phyloP scores from a whole-genome alignment of 1,140 invertebrate species.

The Cydia pomonella region DNA sequence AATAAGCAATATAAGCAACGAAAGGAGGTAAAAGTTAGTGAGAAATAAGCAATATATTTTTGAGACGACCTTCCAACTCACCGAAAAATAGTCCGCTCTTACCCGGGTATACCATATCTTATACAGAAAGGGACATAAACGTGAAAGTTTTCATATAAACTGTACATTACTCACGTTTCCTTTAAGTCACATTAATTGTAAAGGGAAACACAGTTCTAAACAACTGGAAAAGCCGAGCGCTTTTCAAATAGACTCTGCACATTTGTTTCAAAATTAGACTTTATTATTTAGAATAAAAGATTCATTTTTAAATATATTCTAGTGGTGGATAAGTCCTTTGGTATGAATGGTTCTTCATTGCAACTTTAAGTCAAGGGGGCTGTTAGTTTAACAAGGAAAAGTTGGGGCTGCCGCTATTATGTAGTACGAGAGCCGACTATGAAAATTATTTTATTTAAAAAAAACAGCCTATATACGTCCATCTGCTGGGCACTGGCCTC shows the following conservation, averaged over 20 bases:
- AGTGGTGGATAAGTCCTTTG: neutral
- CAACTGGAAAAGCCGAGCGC: neutral
- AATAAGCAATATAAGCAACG: too few species aligned
- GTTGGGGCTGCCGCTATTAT: neutral
- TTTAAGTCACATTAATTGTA: neutral
- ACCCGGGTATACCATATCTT: too few species aligned
- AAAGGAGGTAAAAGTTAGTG: too few species aligned
- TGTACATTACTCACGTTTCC: neutral
- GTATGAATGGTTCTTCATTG: neutral
- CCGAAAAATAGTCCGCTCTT: too few species aligned
- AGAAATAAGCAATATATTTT: too few species aligned
- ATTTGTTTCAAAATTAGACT: neutral
- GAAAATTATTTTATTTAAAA: neutral
- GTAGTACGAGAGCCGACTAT: neutral
- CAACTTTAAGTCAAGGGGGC: constrained; percentile 11
- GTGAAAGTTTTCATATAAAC: neutral
- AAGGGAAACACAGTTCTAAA: neutral
- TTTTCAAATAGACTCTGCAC: neutral
- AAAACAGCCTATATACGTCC: too few species aligned
- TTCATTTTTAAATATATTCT: neutral
- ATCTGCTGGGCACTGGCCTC: too few species aligned
- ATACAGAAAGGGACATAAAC: too few species aligned
- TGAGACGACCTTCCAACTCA: too few species aligned
- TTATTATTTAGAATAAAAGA: neutral
- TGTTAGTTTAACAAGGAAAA: constrained; percentile 15